These are phyloP conservation scores for Adelges cooleyi DNA, from an alignment of 1,140 invertebrate species.

Conservation along the genomic window DNA sequence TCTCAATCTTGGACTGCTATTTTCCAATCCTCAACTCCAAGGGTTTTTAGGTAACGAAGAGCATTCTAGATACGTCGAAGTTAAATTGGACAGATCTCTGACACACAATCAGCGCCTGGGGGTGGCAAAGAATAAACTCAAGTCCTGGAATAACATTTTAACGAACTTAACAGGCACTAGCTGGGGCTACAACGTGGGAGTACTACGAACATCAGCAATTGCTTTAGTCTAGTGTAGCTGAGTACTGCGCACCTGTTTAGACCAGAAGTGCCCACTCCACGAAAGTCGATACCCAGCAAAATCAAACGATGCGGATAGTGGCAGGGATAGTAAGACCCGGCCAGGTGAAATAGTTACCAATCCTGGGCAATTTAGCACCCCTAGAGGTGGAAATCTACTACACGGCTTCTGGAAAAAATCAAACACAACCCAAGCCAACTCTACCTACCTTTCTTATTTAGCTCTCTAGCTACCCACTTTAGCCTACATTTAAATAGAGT, in stretches of 20 bases:
- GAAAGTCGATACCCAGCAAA: constrained; percentile 4
- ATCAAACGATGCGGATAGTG: constrained; percentile 5
- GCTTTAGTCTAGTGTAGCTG: background rate
- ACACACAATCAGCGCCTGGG: background rate
- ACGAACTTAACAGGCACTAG: background rate
- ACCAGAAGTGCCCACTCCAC: background rate
- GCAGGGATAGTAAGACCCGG: background rate
- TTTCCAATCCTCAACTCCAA: too few relatives aligned
- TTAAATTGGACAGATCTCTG: background rate
- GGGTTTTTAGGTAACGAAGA: too few relatives aligned
- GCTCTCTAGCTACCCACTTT: too few relatives aligned
- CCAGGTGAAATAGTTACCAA: constrained; percentile 3
- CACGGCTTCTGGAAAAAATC: too few relatives aligned
- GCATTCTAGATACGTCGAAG: background rate
- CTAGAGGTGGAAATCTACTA: too few relatives aligned
- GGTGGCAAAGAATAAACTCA: background rate
- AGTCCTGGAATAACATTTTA: constrained; percentile 6
- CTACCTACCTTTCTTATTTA: too few relatives aligned
- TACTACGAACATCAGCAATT: constrained; percentile 12
- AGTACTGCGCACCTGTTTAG: constrained; percentile 14
- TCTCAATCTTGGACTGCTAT: too few relatives aligned
- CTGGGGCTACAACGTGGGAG: background rate
- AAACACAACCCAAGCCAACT: too few relatives aligned
- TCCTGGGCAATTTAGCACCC: constrained; percentile 11
- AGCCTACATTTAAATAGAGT: too few relatives aligned